Evolutionary conservation across 1,140 invertebrate genomes (phyloP).

Genomic region (Philopotamus ludificatus): DNA sequence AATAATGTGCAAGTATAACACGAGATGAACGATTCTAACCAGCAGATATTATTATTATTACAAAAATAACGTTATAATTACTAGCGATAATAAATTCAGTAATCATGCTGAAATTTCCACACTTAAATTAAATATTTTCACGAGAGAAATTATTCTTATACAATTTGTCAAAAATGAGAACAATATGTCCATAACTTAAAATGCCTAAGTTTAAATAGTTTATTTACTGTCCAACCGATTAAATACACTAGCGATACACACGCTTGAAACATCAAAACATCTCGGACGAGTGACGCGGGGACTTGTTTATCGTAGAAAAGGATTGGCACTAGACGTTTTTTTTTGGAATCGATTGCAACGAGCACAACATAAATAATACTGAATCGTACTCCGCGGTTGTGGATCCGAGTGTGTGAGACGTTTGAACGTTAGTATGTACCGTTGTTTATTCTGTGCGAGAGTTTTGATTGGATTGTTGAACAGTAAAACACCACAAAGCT

Average conservation of each 20-base stretch:
- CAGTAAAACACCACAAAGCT: slow-evolving; percentile 39
- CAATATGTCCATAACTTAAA: slow-evolving; percentile 19
- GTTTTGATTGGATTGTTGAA: slow-evolving; percentile 17
- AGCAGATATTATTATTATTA: slow-evolving; percentile 36
- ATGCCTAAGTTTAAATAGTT: slow-evolving; percentile 39
- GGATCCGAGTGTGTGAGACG: not conserved
- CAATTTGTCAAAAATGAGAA: slow-evolving; percentile 19
- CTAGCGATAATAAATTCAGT: slow-evolving; percentile 17
- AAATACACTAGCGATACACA: slow-evolving; percentile 8
- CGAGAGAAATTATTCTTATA: slow-evolving; percentile 21
- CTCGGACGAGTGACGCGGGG: slow-evolving; percentile 2
- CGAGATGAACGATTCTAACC: slow-evolving; percentile 8
- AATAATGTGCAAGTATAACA: slow-evolving; percentile 15
- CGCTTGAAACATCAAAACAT: slow-evolving; percentile 10
- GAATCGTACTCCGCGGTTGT: not conserved
- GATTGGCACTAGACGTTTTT: not conserved
- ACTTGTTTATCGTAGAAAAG: not conserved
- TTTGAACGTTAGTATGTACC: slow-evolving; percentile 1
- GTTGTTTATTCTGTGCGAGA: not conserved
- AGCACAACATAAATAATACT: too few species aligned
- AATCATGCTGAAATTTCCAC: slow-evolving; percentile 32
- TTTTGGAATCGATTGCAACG: too few species aligned
- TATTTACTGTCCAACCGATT: slow-evolving; percentile 30
- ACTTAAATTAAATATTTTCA: slow-evolving; percentile 31
- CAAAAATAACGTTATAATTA: slow-evolving; percentile 36